Base-by-base conservation (phyloP, 2,797 vertebrate species). In the Carduelis carduelis region DNA sequence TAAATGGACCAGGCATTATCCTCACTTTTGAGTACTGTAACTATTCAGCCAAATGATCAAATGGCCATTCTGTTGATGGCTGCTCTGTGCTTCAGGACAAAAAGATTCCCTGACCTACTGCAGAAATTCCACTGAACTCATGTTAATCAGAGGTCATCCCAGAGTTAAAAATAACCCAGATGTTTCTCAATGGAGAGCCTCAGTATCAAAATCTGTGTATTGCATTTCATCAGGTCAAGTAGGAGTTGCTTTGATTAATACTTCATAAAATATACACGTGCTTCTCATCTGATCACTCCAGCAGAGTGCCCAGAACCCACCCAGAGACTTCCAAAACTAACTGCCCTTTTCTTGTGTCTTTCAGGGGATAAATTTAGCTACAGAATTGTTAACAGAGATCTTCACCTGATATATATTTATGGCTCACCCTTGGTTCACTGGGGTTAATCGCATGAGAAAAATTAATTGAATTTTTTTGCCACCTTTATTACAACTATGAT, bases 1-100 rank as follows among this genome's bases (percentile, higher is more conserved):
- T 97, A 90, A 97, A 95, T 68, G 65, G 60, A 59, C 91, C 86
- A 41, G 75, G 50, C 53, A 83, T 94, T 91, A 90, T 53, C 96
- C 87, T 95, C 82, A 83, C 87, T 92, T 96, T 43, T 47, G 76
- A 94, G 87, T 70, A 82, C 47, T 89, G 26, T 53, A 83, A 87
- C 68, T 92, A 32, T 92, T 52, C 80, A 79, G 75, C 56, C 93
- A 85, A 92, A 57, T 59, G 59, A 76, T 87, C 47, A 69, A 41
- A 57, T 61, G 87, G 90, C 89, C 60, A 49, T 41, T 84, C 57
- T 72, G 89, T 53, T 61, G 79, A 35, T 87, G 64, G 44, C 69
- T 70, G 66, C 8, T 52, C 68, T 49, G 35, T 72, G 75, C 89
- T 95, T 47, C 63, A 59, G 90, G 78, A 91, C 83, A 86, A 13